Base-by-base conservation (phyloP, 2,888 invertebrate species). In the Tolmerus cingulatus region DNA sequence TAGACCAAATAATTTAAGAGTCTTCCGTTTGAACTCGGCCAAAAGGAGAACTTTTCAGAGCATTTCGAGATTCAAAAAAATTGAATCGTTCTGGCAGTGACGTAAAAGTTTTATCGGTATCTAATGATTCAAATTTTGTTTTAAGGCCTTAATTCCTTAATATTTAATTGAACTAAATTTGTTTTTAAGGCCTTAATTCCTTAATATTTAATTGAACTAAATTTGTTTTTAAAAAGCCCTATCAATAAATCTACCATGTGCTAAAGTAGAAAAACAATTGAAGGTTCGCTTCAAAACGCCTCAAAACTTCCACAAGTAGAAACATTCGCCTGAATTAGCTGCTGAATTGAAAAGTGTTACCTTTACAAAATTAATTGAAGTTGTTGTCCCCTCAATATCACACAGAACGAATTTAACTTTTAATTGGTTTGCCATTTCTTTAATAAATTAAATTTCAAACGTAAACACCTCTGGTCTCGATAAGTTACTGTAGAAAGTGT, bases 301-400 rank as follows among this genome's bases (percentile, higher is more conserved):
- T n/a, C n/a, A n/a, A n/a, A n/a, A n/a, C n/a, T n/a, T n/a, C n/a
- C n/a, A n/a, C n/a, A n/a, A n/a, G n/a, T n/a, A n/a, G n/a, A n/a
- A n/a, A n/a, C n/a, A n/a, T n/a, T n/a, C n/a, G n/a, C n/a, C n/a
- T n/a, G n/a, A n/a, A n/a, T n/a, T n/a, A n/a, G 16, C 12, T 55
- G n/a, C 1, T 46, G 43, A 55, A 55, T 66, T 23, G 27, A 19
- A 74, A 30, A 40, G 7, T 27, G 16, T 90, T 91, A 94, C 94
- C 93, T 95, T 95, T 30, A 96, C 95, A 92, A 96, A 96, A 89
- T 94, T 93, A 89, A 96, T 95, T 78, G 95, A 95, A 66, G 96
- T 95, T 79, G 95, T 96, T 27, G 96, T 96, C 89, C 96, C 96
- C 91, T 96, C 96, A 90, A 96, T 95, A 90, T 96, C 96, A 86